These are phyloP conservation scores for Chelonia mydas DNA, from an alignment of 2,797 vertebrate genomes.

Conservation along the genomic window DNA sequence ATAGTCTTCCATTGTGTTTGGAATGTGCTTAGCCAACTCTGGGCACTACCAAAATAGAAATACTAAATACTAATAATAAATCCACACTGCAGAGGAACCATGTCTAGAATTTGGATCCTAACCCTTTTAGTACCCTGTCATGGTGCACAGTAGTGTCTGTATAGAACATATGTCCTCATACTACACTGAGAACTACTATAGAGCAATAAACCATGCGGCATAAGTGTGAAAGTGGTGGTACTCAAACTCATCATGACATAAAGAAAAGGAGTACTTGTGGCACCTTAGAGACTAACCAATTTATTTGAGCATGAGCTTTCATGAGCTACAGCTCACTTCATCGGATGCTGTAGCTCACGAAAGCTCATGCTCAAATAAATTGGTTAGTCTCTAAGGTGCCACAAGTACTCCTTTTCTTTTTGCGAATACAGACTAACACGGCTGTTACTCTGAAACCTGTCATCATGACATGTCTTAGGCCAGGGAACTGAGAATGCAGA, in stretches of 20 bases:
- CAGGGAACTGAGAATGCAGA: neutral
- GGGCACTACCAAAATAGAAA: neutral
- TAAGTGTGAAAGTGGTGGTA: neutral
- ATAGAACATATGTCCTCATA: neutral
- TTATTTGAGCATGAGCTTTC: too few species aligned
- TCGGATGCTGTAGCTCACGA: too few species aligned
- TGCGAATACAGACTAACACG: too few species aligned
- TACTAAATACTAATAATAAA: neutral
- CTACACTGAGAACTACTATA: neutral
- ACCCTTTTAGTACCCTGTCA: neutral
- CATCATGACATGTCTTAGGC: accelerated
- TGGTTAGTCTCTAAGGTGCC: too few species aligned
- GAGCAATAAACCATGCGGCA: neutral
- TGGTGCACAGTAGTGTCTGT: neutral
- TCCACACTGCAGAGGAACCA: neutral
- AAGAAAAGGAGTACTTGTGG: too few species aligned
- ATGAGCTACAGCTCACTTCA: too few species aligned
- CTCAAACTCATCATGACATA: neutral
- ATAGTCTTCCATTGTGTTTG: accelerated
- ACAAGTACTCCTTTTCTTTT: too few species aligned
- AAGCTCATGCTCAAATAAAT: too few species aligned
- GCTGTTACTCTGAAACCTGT: too few species aligned
- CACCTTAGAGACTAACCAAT: too few species aligned
- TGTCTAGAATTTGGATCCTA: neutral
- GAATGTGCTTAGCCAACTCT: neutral